Evolutionary conservation across 2,113 vertebrate genomes (phyloP).

Genomic region (Chaetodon auriga): DNA sequence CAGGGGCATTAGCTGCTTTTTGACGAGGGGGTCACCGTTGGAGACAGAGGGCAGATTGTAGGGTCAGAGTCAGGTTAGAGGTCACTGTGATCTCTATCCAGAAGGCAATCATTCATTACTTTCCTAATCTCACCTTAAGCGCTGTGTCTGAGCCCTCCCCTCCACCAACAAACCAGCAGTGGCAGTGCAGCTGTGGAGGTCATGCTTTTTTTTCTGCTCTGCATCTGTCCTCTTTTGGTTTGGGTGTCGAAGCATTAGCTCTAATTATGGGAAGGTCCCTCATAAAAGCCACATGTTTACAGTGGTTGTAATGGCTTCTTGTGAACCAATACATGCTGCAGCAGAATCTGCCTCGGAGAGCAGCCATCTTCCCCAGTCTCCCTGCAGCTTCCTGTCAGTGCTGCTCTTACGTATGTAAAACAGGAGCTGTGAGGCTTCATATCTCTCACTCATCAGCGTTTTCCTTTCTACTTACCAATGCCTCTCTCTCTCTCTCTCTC

Average conservation of each 20-base stretch:
- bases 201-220: not conserved
- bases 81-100: constrained; percentile 59
- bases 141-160: not conserved
- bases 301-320: constrained; percentile 11
- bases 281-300: constrained; percentile 12
- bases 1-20: constrained; percentile 40
- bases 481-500: constrained; percentile 10
- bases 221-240: not conserved
- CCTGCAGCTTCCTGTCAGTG: constrained; percentile 56
- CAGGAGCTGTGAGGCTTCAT: constrained; percentile 48
- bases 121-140: constrained; percentile 30
- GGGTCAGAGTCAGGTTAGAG: constrained; percentile 59
- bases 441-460: constrained; percentile 59
- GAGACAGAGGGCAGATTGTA: constrained; percentile 67
- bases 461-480: constrained; percentile 53
- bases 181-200: not conserved
- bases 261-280: not conserved
- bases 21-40: constrained; percentile 46
- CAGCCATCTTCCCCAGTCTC: constrained; percentile 59
- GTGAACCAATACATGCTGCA: constrained; percentile 12
- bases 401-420: constrained; percentile 56
- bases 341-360: constrained; percentile 12
- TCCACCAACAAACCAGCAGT: not conserved
- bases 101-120: constrained; percentile 43
- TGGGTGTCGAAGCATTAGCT: not conserved